Base-by-base conservation (phyloP, 2,888 invertebrate species). In the Poecilus cupreus region DNA sequence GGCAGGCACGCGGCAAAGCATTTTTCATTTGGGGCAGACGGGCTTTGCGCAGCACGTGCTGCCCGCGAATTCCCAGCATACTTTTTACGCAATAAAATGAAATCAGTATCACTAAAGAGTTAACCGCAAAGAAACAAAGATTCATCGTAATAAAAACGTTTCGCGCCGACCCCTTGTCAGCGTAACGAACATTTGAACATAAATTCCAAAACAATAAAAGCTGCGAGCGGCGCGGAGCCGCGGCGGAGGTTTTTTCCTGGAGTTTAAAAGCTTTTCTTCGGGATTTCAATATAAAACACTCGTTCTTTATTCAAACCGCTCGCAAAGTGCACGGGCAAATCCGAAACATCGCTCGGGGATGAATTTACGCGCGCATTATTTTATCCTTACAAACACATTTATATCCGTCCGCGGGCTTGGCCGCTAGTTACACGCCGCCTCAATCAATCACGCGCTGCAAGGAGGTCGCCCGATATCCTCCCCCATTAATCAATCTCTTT, bases 401-500 rank as follows among this genome's bases (percentile, higher is more conserved):
- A 80, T 80, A 80, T 43, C 72, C 80, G 80, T 80, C 72, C 79
- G 79, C 79, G 70, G 20, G 39, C 49, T 51, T 20, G 51, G 70
- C 68, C 79, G 68, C 79, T 79, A 46, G 79, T 79, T 70, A 51
- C 79, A 70, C 72, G 18, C 39, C 57, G 54, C 80, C 74, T 80
- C 80, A 26, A 80, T 80, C 80, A 80, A 80, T 80, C 82, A 76
- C 81, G 60, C 37, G 60, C 49, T 18, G 76, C 64, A 70, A 76
- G 82, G 77, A 72, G 75, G 79, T 80, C 81, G 82, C 72, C 82
- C 84, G 84, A 85, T 85, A 85, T 84, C 85, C 80, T 76, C 83
- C 80, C 70, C 83, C 84, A 85, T 85, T 85, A 84, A 85, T 85
- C 85, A 85, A 85, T 82, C 84, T 84, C 83, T 85, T 85, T 85